phyloP scores from a whole-genome alignment of 2,888 invertebrate genomes.

The Cheiracanthium punctorium region DNA sequence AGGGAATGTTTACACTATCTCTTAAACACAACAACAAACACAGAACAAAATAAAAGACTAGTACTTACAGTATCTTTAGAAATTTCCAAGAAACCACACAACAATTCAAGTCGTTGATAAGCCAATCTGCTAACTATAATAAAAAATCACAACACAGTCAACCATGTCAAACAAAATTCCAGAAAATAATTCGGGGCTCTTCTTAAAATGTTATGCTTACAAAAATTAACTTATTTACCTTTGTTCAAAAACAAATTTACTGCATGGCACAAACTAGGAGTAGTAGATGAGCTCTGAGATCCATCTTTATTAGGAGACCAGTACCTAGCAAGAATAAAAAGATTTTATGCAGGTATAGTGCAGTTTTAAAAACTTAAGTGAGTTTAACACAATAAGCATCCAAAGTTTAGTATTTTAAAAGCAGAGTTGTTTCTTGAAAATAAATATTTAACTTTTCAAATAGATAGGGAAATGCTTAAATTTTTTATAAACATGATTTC shows the following conservation, averaged over 20 bases:
- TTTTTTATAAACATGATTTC: too few relatives aligned
- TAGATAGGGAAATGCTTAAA: too few relatives aligned
- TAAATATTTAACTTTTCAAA: too few relatives aligned
- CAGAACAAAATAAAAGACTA: background rate
- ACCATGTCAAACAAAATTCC: background rate
- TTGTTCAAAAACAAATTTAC: slow-evolving; percentile 52
- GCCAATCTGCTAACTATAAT: slow-evolving; percentile 44
- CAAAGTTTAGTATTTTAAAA: too few relatives aligned
- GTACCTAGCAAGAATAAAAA: too few relatives aligned
- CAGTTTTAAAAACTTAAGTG: too few relatives aligned
- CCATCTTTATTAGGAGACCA: slow-evolving; percentile 55
- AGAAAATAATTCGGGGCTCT: background rate
- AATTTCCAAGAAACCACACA: slow-evolving; percentile 27
- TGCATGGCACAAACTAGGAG: slow-evolving; percentile 47
- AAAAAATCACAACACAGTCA: too few relatives aligned
- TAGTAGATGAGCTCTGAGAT: slow-evolving; percentile 19
- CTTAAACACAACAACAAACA: background rate
- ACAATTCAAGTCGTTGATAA: slow-evolving; percentile 38
- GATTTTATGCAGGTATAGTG: too few relatives aligned
- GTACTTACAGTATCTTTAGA: slow-evolving; percentile 39
- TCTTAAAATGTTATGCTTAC: background rate
- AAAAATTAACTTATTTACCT: slow-evolving; percentile 23
- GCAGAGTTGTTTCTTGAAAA: too few relatives aligned
- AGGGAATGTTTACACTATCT: background rate
- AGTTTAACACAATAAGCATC: too few relatives aligned